Evolutionary conservation across 2,113 vertebrate species (phyloP).

Genomic region (Brachyhypopomus gauderio): DNA sequence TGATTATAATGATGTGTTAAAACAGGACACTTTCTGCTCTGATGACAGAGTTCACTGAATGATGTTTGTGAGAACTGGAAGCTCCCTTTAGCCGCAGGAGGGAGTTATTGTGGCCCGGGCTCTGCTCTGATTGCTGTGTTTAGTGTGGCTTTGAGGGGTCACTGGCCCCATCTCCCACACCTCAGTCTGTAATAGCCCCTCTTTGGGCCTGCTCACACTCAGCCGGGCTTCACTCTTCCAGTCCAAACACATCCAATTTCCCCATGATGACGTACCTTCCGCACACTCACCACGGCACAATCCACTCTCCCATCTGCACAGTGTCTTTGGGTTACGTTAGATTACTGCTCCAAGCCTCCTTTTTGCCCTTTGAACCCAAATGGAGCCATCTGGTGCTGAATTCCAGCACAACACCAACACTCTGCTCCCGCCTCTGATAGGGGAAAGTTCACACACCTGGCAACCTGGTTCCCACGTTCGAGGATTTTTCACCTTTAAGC

Average conservation of each 20-base stretch:
- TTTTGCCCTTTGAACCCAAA: constrained; percentile 36
- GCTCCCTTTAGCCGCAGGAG: constrained; percentile 13
- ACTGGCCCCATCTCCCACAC: constrained; percentile 50
- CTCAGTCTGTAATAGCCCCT: constrained; percentile 50
- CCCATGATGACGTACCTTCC: constrained; percentile 28
- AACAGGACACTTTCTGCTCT: not conserved
- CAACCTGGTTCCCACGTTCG: constrained; percentile 20
- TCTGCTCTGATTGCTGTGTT: constrained; percentile 58
- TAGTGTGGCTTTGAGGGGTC: constrained; percentile 55
- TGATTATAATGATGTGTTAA: constrained; percentile 13
- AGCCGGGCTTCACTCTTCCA: constrained; percentile 37
- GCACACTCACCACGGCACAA: constrained; percentile 33
- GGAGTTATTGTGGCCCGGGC: constrained; percentile 51
- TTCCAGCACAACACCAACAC: constrained; percentile 18
- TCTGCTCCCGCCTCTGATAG: not conserved
- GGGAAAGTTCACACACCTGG: constrained; percentile 7
- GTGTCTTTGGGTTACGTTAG: constrained; percentile 42
- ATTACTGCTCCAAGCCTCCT: constrained; percentile 40
- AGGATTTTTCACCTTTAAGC: constrained; percentile 39
- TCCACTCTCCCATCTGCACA: constrained; percentile 28
- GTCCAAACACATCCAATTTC: constrained; percentile 55
- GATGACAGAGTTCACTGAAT: not conserved
- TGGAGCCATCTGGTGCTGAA: not conserved
- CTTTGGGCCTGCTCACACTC: constrained; percentile 45
- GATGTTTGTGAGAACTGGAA: constrained; percentile 23